phyloP scores from a whole-genome alignment of 1,140 invertebrate genomes.

The Aleiodes sp. region DNA sequence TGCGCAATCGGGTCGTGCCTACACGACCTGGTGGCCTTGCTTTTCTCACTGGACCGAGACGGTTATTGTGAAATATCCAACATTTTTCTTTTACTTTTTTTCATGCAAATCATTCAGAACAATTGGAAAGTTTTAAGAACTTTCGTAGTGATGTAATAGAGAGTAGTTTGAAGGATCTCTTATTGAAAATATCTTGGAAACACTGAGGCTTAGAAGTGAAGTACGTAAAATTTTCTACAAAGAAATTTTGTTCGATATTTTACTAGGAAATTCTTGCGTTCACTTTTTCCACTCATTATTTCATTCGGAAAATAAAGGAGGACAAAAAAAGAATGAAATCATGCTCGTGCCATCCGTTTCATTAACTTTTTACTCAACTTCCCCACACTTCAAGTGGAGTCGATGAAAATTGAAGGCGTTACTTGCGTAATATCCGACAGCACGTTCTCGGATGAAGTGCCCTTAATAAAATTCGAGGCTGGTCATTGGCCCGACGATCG shows the following conservation, averaged over 20 bases:
- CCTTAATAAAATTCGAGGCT: slow-evolving; percentile 59
- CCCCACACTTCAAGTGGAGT: not conserved
- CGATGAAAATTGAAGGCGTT: slow-evolving; percentile 21
- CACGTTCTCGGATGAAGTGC: slow-evolving; percentile 33
- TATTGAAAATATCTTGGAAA: too few species aligned
- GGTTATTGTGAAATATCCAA: slow-evolving; percentile 11
- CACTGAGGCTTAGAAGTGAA: too few species aligned
- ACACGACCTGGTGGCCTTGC: slow-evolving; percentile 52
- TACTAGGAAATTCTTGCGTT: too few species aligned
- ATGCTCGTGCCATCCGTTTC: too few species aligned
- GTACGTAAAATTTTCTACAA: too few species aligned
- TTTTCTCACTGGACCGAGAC: slow-evolving; percentile 50
- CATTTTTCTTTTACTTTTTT: not conserved
- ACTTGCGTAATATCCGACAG: slow-evolving; percentile 51
- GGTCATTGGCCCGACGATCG: slow-evolving; percentile 58
- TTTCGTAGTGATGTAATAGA: too few species aligned
- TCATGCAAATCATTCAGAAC: not conserved
- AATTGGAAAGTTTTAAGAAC: not conserved
- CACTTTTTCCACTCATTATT: too few species aligned
- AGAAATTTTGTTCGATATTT: too few species aligned
- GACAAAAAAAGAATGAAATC: too few species aligned
- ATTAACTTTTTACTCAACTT: not conserved
- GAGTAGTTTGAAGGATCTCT: too few species aligned
- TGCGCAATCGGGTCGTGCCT: slow-evolving; percentile 44
- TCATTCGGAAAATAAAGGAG: too few species aligned